Base-by-base conservation (phyloP, 35 echinoderm and acorn worm species). In the Lytechinus pictus region DNA sequence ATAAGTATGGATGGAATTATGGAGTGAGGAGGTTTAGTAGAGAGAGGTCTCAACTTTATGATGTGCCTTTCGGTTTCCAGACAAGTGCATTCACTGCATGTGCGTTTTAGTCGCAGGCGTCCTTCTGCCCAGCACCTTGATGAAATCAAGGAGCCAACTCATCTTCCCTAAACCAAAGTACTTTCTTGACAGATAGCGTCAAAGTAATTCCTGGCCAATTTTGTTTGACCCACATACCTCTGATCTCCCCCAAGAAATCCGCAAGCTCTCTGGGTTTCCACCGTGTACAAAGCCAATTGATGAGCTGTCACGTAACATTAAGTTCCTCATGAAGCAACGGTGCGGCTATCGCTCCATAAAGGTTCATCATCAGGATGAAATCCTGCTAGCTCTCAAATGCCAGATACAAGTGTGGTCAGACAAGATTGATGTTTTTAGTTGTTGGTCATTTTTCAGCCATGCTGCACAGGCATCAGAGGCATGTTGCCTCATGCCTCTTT, bases 201-300 rank as follows among this genome's bases (percentile, higher is more conserved):
- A 79, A 79, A 79, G 66, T 16, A 79, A 79, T 79, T 79, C 66
- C 66, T 79, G 66, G 66, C 66, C 66, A 79, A 79, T 79, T 79
- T 79, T 79, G 12, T 24, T 79, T 79, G 66, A 79, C 66, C 66
- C 66, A 79, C 66, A 79, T 79, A 79, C 66, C 66, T 79, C 66
- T 79, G 66, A 79, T 79, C 66, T 79, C 66, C 66, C 66, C 21
- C 66, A 79, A 79, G 66, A 79, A 24, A 24, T 79, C 66, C 21
- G 16, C 16, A 24, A 79, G 66, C 66, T 79, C 66, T 79, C 66
- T 58, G 9, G 66, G 66, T 24, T 79, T 79, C 33, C 21, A 79
- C 21, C 21, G 66, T 79, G 66, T 79, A 79, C 66, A 79, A 79
- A 79, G 66, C 66, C 66, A 79, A 79, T 79, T 79, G 66, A 79